Evolutionary conservation across 2,113 vertebrate genomes (phyloP), one percentile per base, ranked within the genome.

Genomic region (Onychostoma macrolepis): DNA sequence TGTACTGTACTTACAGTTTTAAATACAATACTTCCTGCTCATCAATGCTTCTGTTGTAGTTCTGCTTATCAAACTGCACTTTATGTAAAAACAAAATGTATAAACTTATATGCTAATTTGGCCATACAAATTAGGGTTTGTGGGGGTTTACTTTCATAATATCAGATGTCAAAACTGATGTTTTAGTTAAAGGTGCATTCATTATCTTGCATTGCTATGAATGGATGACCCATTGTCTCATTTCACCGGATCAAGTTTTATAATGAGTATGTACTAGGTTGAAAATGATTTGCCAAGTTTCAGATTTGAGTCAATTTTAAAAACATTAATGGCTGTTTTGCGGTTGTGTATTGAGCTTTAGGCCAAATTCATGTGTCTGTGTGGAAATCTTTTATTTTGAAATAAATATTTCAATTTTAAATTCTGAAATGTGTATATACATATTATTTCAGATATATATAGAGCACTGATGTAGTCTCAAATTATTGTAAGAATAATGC

Each of bases 381-480:
- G 87, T 89, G 89, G 65, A 89, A 65, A 87, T 48, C 79, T 85
- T 85, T 89, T 90, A 87, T 87, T 89, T 90, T 92, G 21, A 87
- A 92, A 92, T 92, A 92, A 92, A 92, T 85, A 81, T 84, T 72
- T 84, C 8, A 1, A 12, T 53, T 78, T 78, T 28, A 17, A 78
- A n/a, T 6, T 17, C n/a, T 5, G 75, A 78, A 26, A 53, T 78
- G 75, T 53, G 43, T 48, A 17, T 50, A 56, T 56, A 58, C 56
- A 24, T 58, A 58, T 71, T 33, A 36, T 71, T 71, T 72, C 69
- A 72, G 19, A 24, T 21, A 24, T 38, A 38, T 72, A n/a, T 4
- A 38, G 2, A 17, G 65, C 28, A 67, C 33, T 72, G 56, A 58
- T 58, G 7, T 24, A 58, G 56, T 24, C 21, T 58, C 13, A 58